Evolutionary conservation across 2,797 vertebrate species (phyloP), one percentile per base, ranked within the genome.

Genomic region (Austrolebias charrua): DNA sequence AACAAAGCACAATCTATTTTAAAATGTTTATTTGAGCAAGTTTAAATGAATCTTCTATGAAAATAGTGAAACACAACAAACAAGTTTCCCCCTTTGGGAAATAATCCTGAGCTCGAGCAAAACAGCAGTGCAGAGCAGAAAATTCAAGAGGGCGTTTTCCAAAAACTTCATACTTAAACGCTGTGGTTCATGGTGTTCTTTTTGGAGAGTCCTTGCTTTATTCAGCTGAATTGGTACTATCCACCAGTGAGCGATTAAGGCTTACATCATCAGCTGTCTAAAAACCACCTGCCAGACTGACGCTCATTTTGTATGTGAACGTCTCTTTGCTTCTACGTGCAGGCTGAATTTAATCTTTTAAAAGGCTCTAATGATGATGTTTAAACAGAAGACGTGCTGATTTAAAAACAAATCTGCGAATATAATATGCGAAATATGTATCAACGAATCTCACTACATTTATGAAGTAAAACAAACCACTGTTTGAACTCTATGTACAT

Each of bases 71-170:
- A 7, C 40, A 29, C 16, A 44, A 16, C 15, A 51, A n/a, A 31
- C 24, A 16, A 31, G 28, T 28, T 14, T 28, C 31, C 7, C 28
- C 15, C 13, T 28, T 44, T 28, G 47, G 19, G 38, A 46, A 75
- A 72, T 63, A 63, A 72, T 70, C 65, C n/a, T 19, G 28, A 66
- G 68, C 33, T 50, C 75, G 53, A 74, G 72, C 68, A 71, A 80
- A 76, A 76, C 65, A 69, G 38, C 38, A 40, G 11, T 4, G 38
- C 38, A 40, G 38, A 12, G 38, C 45, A 49, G 33, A 63, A 56
- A 10, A 54, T 56, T 2, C 16, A 14, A 6, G 24, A 10, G 20
- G 28, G 31, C 40, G 20, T 60, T 59, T 65, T 49, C 46, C 18
- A 47, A 18, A 5, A 31, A 60, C 38, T 24, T 48, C 18, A n/a